phyloP scores from a whole-genome alignment of 2,888 invertebrate genomes.

The Bombyx huttoni region DNA sequence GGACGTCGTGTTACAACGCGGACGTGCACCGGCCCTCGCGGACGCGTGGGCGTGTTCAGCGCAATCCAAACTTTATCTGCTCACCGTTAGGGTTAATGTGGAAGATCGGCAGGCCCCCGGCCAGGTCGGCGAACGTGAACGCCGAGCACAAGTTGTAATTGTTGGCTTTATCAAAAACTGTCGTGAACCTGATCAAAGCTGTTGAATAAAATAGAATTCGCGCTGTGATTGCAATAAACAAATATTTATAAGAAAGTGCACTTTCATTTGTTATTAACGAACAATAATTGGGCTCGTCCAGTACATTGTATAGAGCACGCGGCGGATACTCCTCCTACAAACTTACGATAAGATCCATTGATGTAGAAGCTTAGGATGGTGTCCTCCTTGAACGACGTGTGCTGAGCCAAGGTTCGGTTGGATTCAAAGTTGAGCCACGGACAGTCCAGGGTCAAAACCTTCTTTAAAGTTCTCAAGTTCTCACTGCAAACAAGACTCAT shows the following conservation, averaged over 20 bases:
- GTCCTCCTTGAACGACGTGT: conserved; percentile 30
- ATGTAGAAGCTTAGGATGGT: conserved; percentile 23
- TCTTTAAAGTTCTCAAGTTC: conserved; percentile 18
- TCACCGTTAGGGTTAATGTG: conserved; percentile 35
- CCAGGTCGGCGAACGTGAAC: conserved; percentile 35
- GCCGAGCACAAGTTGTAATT: conserved; percentile 29
- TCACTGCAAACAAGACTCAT: conserved; percentile 17
- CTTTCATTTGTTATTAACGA: no score
- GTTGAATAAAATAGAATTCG: conserved; percentile 4
- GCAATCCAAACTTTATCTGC: background rate
- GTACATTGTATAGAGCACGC: no score
- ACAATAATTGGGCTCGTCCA: background rate
- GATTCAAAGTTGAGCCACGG: conserved; percentile 30
- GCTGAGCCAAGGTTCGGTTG: conserved; percentile 35
- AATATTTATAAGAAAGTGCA: no score
- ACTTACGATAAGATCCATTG: conserved; percentile 41
- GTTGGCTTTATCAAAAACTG: conserved; percentile 18
- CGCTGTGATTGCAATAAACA: no score
- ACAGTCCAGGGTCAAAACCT: conserved; percentile 35
- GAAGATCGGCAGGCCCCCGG: conserved; percentile 25
- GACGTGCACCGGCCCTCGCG: no score
- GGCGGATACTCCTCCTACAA: background rate
- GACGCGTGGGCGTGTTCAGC: no score
- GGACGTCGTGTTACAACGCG: background rate
- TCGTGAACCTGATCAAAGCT: conserved; percentile 40